These are phyloP conservation scores for Leucophenga montana DNA, from an alignment of 2,888 invertebrate genomes.

Conservation along the genomic window DNA sequence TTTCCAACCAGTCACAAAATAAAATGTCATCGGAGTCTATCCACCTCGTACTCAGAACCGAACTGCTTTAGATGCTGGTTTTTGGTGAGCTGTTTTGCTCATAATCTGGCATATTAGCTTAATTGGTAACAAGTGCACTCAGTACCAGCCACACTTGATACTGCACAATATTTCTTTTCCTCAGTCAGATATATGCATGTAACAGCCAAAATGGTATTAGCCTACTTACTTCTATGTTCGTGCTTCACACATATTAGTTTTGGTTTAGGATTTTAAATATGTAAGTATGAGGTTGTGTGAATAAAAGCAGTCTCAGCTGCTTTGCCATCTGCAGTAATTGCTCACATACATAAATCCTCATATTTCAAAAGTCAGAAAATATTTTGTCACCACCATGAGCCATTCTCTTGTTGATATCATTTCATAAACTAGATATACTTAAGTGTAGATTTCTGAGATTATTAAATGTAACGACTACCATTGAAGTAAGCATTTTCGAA, in stretches of 20 bases:
- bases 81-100: conserved; percentile 64
- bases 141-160: conserved; percentile 19
- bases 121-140: conserved; percentile 71
- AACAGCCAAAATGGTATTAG: conserved; percentile 60
- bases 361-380: conserved; percentile 12
- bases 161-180: conserved; percentile 48
- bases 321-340: conserved; percentile 45
- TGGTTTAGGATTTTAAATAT: too few species aligned
- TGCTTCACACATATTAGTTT: conserved; percentile 7
- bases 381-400: conserved; percentile 1
- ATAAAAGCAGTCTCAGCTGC: conserved; percentile 31
- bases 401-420: too few species aligned
- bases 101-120: conserved; percentile 73
- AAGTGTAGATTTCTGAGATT: too few species aligned
- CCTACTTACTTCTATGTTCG: conserved; percentile 54
- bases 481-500: too few species aligned
- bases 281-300: too few species aligned
- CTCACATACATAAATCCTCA: conserved; percentile 32
- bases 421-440: too few species aligned
- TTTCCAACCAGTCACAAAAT: neutral
- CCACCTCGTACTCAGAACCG: neutral
- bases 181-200: conserved; percentile 34
- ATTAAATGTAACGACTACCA: too few species aligned
- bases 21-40: conserved; percentile 1
- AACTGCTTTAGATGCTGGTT: conserved; percentile 30